phyloP scores from a whole-genome alignment of 2,797 vertebrate genomes.

The Acanthis flammea region DNA sequence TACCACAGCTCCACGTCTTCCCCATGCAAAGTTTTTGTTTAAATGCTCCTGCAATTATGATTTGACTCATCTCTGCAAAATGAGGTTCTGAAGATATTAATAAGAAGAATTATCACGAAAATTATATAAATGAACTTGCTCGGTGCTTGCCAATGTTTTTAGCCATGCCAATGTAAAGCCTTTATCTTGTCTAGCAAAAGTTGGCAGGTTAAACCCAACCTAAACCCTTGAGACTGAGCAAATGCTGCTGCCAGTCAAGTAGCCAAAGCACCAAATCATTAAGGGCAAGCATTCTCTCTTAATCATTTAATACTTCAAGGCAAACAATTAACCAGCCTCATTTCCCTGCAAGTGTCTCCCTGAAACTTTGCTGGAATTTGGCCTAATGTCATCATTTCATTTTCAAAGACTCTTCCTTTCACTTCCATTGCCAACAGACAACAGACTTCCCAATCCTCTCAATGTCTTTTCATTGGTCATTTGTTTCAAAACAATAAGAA shows the following conservation, averaged over 20 bases:
- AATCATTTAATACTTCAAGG: background rate
- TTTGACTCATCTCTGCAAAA: background rate
- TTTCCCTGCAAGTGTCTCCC: background rate
- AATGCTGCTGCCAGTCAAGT: background rate
- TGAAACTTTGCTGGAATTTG: background rate
- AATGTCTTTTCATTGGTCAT: background rate
- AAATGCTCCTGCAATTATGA: background rate
- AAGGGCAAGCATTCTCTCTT: background rate
- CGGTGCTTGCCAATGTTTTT: background rate
- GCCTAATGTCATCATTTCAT: background rate
- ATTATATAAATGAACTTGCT: background rate
- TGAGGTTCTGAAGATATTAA: background rate
- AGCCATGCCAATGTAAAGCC: background rate
- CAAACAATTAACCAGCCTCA: background rate
- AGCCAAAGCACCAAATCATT: background rate
- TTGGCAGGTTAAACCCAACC: background rate
- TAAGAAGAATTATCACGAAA: background rate
- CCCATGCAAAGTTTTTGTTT: background rate
- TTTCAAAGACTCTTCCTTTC: background rate
- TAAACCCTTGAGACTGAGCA: background rate
- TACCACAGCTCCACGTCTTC: background rate
- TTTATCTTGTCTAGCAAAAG: background rate
- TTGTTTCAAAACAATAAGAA: background rate
- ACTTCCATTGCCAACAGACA: fast-evolving
- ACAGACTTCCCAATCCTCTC: background rate